Base-by-base conservation (phyloP, 2,888 invertebrate genomes). In the Lasioglossum zephyrum region DNA sequence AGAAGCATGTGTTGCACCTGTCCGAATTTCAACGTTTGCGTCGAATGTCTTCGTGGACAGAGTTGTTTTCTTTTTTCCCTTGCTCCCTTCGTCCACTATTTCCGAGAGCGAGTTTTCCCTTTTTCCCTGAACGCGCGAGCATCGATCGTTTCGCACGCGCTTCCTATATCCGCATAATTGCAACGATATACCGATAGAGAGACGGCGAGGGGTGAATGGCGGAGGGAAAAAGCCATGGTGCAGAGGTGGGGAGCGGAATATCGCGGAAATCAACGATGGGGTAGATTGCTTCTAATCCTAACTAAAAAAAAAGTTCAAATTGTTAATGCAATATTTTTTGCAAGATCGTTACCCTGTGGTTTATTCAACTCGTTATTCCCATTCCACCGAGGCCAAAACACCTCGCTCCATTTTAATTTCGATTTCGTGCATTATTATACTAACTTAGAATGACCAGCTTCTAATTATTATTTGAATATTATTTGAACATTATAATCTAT, bases 151-250 rank as follows among this genome's bases (percentile, higher is more conserved):
- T 69, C 63, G 76, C 66, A 80, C 63, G 73, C 72, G 63, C 77
- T 81, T 49, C n/a, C 73, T 66, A 66, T 75, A 78, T 74, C 83
- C 89, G 82, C 81, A 89, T 89, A 87, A 89, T 89, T 87, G 79
- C 76, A 26, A 16, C 69, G 80, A 81, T 84, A 73, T 74, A 70
- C 77, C 69, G 69, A 73, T 6, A 26, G 36, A 9, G 39, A 5
- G 26, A 70, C 0, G 8, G 49, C 5, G 44, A 18, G 72, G 44
- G 72, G 44, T n/a, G 72, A 44, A 41, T 8, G 49, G 49, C 49
- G 44, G 44, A 16, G 53, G 47, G 31, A 5, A 75, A 22, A 76
- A 22, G n/a, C 26, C 26, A n/a, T 13, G 6, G 31, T 2, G 63
- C 63, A 6, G 63, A 13, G 63, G 31, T 31, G 26, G 26, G 11